Evolutionary conservation across 2,797 vertebrate genomes (phyloP).

Genomic region (Cuculus canorus): DNA sequence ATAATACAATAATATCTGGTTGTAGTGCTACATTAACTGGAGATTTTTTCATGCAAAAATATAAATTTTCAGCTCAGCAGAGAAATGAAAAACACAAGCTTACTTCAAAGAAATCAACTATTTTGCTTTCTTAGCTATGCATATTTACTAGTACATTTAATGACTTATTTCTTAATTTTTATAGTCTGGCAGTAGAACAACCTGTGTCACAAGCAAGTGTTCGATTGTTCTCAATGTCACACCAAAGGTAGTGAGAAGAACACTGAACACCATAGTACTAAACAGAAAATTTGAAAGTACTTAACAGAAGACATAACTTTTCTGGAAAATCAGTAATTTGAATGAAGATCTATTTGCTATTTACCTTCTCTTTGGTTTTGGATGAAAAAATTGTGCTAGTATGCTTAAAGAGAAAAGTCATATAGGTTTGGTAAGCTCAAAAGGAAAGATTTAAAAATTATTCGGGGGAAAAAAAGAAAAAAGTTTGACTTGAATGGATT

Average conservation of each 20-base stretch:
- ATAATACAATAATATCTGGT: neutral
- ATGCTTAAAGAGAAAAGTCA: neutral
- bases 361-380: neutral
- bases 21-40: neutral
- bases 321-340: neutral
- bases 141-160: neutral
- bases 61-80: neutral
- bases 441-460: neutral
- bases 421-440: neutral
- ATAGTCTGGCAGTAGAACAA: neutral
- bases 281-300: neutral
- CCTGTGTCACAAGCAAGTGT: neutral
- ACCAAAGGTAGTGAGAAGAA: neutral
- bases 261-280: neutral
- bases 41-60: neutral
- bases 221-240: neutral
- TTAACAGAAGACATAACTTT: neutral
- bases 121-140: neutral
- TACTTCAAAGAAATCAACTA: neutral
- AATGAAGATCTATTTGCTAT: neutral
- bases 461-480: fast-evolving
- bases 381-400: neutral
- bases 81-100: neutral
- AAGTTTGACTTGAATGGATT: neutral
- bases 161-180: neutral